phyloP scores from a whole-genome alignment of 2,888 invertebrate species.

The Coremacera marginata region DNA sequence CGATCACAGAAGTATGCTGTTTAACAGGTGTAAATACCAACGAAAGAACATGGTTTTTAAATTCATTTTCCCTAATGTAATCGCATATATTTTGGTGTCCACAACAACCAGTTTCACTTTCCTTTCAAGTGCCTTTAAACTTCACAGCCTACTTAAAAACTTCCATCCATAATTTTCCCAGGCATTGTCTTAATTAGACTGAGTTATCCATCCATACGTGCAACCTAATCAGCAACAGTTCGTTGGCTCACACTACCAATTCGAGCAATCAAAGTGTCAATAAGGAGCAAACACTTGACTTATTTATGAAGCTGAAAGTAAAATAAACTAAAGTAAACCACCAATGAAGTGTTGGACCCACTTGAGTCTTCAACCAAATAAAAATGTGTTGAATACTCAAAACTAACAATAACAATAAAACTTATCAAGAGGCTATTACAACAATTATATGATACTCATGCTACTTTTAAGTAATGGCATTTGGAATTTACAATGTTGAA shows the following conservation, averaged over 20 bases:
- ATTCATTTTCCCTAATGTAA: too few relatives aligned
- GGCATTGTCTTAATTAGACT: background rate
- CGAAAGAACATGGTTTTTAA: too few relatives aligned
- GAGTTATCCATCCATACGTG: background rate
- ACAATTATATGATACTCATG: background rate
- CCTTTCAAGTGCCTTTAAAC: too few relatives aligned
- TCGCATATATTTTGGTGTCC: too few relatives aligned
- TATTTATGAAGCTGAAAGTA: conserved; percentile 5
- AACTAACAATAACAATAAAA: conserved; percentile 9
- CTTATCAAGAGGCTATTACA: background rate
- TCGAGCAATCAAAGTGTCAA: conserved; percentile 14
- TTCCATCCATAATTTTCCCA: too few relatives aligned
- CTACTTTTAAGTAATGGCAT: background rate
- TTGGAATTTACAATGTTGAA: background rate
- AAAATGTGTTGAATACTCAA: background rate
- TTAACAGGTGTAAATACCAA: too few relatives aligned
- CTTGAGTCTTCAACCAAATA: background rate
- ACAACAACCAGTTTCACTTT: too few relatives aligned
- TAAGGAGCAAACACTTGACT: conserved; percentile 8
- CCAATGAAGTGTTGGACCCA: background rate
- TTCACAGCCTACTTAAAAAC: too few relatives aligned
- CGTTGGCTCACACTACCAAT: background rate
- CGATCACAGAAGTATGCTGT: too few relatives aligned
- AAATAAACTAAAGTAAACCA: background rate
- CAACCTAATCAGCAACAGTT: background rate